Evolutionary conservation across 2,797 vertebrate species (phyloP), one percentile per base, ranked within the genome.

Genomic region (Propithecus perrieri): DNA sequence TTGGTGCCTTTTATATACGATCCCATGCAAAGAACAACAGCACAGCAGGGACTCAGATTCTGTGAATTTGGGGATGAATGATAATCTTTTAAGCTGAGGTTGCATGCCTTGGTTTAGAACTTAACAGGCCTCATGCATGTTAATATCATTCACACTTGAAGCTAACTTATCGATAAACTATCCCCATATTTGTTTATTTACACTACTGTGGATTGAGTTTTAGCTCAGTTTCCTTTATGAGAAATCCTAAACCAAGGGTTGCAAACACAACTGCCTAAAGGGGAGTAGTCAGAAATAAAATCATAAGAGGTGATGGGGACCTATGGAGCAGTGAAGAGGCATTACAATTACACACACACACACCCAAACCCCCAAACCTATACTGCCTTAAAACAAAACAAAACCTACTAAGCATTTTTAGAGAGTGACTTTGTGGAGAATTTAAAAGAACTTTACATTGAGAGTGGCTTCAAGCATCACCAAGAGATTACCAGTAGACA

Each of bases 61-160:
- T 79, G 74, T 50, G 89, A 71, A 80, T 95, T n/a, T 43, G 71
- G 94, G 65, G 89, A 67, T 76, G n/a, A 91, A 76, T 61, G 48
- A 50, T 76, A 48, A 20, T 57, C 86, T 78, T 86, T 81, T 80
- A 85, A 28, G 28, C 7, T 74, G 75, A 89, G 5, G 48, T 92
- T 69, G 2, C 35, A 30, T 74, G 48, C 48, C 55, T 13, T 75
- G 41, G 8, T 46, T 72, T 79, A 65, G 78, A 79, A 90, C 26
- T 79, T 94, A 41, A 28, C 72, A 72, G 59, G 8, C 46, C 85
- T 71, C 89, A 55, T 17, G 35, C 33, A 15, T 8, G 0, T 91
- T 87, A 69, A 26, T 65, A 15, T 20, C 55, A 50, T 57, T 71
- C 28, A 67, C 18, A 43, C 41, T 55, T 53, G 30, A 14, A 85